These are phyloP conservation scores for Xanthorhoe designata DNA, from an alignment of 2,888 invertebrate genomes.

Conservation along the genomic window DNA sequence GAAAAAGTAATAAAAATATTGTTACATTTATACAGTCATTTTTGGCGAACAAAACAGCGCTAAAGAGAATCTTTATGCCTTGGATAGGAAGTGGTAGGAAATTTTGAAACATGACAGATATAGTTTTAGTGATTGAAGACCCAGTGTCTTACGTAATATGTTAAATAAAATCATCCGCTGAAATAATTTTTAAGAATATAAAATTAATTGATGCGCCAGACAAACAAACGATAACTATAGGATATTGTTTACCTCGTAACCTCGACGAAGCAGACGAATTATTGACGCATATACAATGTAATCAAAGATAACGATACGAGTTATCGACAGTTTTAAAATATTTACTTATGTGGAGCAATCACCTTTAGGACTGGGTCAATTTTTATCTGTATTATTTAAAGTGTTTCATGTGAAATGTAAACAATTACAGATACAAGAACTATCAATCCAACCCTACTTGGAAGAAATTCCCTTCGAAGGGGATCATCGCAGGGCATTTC, in stretches of 20 bases:
- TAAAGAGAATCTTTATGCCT: too few relatives aligned
- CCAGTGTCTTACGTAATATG: too few relatives aligned
- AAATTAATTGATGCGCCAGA: not conserved
- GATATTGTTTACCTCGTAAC: constrained; percentile 10
- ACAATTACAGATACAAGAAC: constrained; percentile 1
- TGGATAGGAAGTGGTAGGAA: too few relatives aligned
- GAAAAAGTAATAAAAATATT: too few relatives aligned
- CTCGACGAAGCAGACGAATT: constrained; percentile 12
- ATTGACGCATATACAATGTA: constrained; percentile 27
- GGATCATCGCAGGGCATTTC: too few relatives aligned
- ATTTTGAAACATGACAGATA: too few relatives aligned
- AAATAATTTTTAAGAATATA: not conserved
- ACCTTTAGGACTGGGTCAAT: constrained; percentile 55
- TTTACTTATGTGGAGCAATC: constrained; percentile 51
- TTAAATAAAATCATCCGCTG: too few relatives aligned
- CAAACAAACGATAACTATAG: not conserved
- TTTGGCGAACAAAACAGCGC: too few relatives aligned
- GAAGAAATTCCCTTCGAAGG: too few relatives aligned
- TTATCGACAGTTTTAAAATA: constrained; percentile 39
- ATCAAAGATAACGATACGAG: constrained; percentile 20
- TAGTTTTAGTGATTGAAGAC: not conserved
- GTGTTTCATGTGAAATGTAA: constrained; percentile 28
- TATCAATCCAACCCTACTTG: not conserved
- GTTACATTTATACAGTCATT: too few relatives aligned
- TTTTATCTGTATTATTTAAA: constrained; percentile 44